A percentile compares a stretch with the other conserved stretches of the same genome.
These are phyloP conservation scores for Automeris io DNA, from an alignment of 2,888 invertebrate species.

Conservation along the genomic window DNA sequence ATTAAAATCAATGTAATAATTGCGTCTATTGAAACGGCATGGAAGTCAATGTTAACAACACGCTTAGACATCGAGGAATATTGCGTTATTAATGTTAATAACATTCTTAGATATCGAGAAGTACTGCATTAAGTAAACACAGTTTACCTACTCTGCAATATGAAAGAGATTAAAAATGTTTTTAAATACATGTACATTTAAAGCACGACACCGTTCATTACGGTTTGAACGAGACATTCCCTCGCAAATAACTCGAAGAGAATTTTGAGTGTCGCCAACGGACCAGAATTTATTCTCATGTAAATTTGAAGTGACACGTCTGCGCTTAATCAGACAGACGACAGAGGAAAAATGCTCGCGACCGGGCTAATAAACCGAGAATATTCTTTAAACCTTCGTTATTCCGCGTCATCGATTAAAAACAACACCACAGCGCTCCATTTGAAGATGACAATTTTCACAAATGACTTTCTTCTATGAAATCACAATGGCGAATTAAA, in stretches of 20 bases:
- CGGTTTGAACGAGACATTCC: slow-evolving; percentile 24
- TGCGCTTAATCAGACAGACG: slow-evolving; percentile 40
- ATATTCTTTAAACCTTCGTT: slow-evolving; percentile 8
- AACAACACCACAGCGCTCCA: slow-evolving; percentile 10
- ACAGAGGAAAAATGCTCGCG: slow-evolving; percentile 31
- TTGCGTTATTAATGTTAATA: too few relatives aligned
- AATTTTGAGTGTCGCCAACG: slow-evolving; percentile 31
- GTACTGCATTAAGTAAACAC: too few relatives aligned
- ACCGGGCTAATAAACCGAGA: slow-evolving; percentile 18
- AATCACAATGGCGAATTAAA: slow-evolving; percentile 13
- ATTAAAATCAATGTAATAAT: background rate
- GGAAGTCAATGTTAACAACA: too few relatives aligned
- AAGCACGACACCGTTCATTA: slow-evolving; percentile 23
- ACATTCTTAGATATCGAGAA: too few relatives aligned
- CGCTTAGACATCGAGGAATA: too few relatives aligned
- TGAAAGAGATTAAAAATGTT: background rate
- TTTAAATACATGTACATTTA: slow-evolving; percentile 14
- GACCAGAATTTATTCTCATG: slow-evolving; percentile 41
- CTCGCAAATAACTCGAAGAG: slow-evolving; percentile 33
- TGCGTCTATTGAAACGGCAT: too few relatives aligned
- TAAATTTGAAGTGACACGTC: slow-evolving; percentile 45
- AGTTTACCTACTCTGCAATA: too few relatives aligned
- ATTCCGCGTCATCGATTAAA: slow-evolving; percentile 9
- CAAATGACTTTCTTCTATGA: slow-evolving; percentile 14
- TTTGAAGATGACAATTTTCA: slow-evolving; percentile 16